Conservation (phyloP, 2,888 invertebrate genomes). For the Sarcophaga variegata region DNA sequence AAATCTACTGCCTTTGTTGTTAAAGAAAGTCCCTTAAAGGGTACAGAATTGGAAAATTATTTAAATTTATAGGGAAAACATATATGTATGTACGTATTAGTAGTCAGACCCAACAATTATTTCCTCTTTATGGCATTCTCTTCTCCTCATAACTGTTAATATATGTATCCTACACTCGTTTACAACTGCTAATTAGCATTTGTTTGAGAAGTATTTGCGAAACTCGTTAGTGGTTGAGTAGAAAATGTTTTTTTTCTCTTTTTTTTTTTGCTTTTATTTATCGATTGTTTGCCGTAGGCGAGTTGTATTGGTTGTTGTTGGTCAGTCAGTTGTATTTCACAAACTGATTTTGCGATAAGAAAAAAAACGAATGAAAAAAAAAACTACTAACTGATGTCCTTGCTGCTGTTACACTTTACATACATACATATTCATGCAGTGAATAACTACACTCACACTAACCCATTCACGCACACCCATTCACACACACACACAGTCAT, state of each 20-base stretch:
- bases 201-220: background rate
- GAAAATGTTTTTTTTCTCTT: background rate
- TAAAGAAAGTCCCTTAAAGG: no score
- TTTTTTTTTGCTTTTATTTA: conserved; percentile 10
- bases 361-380: background rate
- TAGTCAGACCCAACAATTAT: no score
- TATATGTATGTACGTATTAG: no score
- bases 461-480: background rate
- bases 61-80: no score
- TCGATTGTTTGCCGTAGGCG: conserved; percentile 51
- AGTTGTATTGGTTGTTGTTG: background rate
- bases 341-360: conserved; percentile 27
- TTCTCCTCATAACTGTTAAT: no score
- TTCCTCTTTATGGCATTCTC: no score
- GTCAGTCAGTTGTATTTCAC: conserved; percentile 9
- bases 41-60: no score
- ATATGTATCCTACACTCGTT: background rate
- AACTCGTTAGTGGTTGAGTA: conserved; percentile 5
- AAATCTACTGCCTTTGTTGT: no score
- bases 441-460: no score
- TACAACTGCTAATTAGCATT: conserved; percentile 19
- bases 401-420: background rate
- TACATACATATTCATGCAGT: background rate
- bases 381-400: conserved; percentile 42
- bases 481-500: conserved; percentile 1